phyloP scores from a whole-genome alignment of 1,140 invertebrate species.

The Fragariocoptes setiger region DNA sequence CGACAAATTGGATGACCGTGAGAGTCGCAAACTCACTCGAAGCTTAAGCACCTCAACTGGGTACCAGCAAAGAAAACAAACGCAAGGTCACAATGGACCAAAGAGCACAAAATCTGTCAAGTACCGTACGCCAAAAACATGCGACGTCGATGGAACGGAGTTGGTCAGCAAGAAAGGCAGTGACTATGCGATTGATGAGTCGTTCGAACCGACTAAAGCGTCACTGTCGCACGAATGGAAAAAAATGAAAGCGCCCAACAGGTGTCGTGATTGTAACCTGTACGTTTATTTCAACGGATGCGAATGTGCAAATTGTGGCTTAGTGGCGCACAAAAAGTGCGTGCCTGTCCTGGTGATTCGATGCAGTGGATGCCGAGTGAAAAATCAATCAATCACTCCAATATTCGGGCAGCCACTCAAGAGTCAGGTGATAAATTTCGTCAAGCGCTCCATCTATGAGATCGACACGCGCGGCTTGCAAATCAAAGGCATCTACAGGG shows the following conservation, averaged over 20 bases:
- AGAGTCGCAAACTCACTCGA: too few relatives aligned
- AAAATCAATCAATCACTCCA: too few relatives aligned
- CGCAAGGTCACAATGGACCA: too few relatives aligned
- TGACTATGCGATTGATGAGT: too few relatives aligned
- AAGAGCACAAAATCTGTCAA: too few relatives aligned
- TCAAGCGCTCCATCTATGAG: conserved; percentile 23
- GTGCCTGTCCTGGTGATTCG: conserved; percentile 18
- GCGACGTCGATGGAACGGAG: too few relatives aligned
- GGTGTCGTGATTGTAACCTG: conserved; percentile 21
- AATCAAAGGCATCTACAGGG: conserved; percentile 26
- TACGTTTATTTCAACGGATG: conserved; percentile 22
- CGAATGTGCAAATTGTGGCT: conserved; percentile 21
- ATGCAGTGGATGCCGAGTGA: conserved; percentile 11
- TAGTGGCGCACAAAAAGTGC: conserved; percentile 21
- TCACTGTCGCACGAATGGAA: conserved; percentile 17
- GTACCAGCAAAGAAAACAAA: too few relatives aligned
- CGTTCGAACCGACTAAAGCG: not conserved
- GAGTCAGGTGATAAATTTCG: conserved; percentile 22
- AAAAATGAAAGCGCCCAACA: conserved; percentile 19
- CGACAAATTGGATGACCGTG: too few relatives aligned
- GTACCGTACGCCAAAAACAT: too few relatives aligned
- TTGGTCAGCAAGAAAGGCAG: too few relatives aligned
- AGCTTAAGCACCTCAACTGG: too few relatives aligned
- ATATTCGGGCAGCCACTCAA: conserved; percentile 25
- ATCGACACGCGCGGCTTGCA: conserved; percentile 22